Conservation (phyloP, 2,797 vertebrate genomes). For the Dryobates pubescens region DNA sequence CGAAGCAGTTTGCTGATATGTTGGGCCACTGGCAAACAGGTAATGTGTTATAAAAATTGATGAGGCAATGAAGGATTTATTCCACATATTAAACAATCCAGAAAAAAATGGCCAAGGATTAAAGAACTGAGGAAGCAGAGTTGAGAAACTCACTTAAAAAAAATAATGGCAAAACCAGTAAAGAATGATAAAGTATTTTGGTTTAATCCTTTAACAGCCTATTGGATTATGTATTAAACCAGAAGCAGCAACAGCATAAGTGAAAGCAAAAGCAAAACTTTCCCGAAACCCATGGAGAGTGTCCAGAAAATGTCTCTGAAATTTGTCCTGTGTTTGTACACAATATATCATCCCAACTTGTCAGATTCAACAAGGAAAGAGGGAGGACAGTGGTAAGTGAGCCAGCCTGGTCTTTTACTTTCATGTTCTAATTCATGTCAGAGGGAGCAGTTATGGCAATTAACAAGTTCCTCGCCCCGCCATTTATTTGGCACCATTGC, state of each 20-base stretch:
- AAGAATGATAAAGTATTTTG: background rate
- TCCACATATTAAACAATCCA: background rate
- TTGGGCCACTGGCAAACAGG: background rate
- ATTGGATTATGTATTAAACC: background rate
- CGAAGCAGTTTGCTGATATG: conserved; percentile 9
- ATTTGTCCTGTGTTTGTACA: background rate
- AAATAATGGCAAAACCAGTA: background rate
- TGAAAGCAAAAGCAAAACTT: background rate
- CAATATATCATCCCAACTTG: background rate
- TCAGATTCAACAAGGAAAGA: background rate
- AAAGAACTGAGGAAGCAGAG: background rate
- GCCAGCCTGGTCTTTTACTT: background rate
- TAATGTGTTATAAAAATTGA: conserved; percentile 14
- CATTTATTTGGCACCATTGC: background rate
- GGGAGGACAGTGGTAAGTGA: too few relatives aligned
- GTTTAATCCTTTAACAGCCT: background rate
- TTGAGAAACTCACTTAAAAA: background rate
- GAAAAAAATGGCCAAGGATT: background rate
- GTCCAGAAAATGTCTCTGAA: background rate
- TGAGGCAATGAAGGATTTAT: background rate
- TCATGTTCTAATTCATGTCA: background rate
- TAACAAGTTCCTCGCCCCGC: background rate
- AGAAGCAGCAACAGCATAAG: background rate
- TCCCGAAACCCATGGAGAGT: background rate
- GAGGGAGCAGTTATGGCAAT: background rate